phyloP scores from a whole-genome alignment of 2,888 invertebrate genomes.

The Tipula confusa region DNA sequence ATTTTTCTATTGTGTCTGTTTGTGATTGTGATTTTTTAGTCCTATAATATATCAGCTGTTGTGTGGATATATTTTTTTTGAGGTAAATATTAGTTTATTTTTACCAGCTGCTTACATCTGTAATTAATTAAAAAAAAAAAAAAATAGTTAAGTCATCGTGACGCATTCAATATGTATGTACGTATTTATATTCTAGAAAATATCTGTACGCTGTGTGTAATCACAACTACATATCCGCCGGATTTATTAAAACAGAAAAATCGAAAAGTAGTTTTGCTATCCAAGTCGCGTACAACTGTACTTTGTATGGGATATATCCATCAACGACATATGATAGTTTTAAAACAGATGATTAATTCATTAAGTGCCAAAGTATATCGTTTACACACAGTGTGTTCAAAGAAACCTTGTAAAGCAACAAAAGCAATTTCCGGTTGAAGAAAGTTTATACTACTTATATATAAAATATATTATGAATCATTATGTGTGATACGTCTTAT shows the following conservation, averaged over 20 bases:
- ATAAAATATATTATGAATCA: not conserved
- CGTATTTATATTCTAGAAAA: not conserved
- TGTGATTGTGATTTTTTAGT: not conserved
- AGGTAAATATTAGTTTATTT: not conserved
- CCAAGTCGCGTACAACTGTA: not conserved
- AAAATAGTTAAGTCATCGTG: not conserved
- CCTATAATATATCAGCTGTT: not conserved
- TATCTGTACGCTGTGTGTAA: not conserved
- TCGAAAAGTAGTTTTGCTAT: not conserved
- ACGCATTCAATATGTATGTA: not conserved
- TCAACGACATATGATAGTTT: not conserved
- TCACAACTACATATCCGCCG: slow-evolving; percentile 20
- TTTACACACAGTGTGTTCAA: not conserved
- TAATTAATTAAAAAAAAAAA: not conserved
- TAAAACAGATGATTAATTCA: slow-evolving; percentile 7
- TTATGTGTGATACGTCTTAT: not conserved
- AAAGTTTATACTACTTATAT: not conserved
- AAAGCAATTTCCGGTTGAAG: not conserved
- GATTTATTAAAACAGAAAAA: not conserved
- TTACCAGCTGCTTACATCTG: not conserved
- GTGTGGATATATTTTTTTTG: not conserved
- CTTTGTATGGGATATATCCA: not conserved
- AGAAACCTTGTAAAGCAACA: not conserved
- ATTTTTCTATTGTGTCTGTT: not conserved
- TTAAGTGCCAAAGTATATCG: not conserved